These are phyloP conservation scores for Anhinga anhinga DNA, from an alignment of 2,113 vertebrate genomes.

Conservation along the genomic window DNA sequence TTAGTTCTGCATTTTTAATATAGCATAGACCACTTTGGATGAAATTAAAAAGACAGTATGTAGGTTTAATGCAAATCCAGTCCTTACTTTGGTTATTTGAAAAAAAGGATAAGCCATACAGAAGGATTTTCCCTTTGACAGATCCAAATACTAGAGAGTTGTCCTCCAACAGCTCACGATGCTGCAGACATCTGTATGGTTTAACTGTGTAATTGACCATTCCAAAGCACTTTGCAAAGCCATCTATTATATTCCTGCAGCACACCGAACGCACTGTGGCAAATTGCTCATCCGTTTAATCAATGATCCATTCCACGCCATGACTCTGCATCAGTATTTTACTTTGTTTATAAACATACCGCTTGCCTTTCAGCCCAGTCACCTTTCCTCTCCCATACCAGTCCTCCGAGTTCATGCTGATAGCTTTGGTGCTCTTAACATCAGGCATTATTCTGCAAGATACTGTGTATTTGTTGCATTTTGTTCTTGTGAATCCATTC, in stretches of 20 bases:
- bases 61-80: not conserved
- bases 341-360: not conserved
- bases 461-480: not conserved
- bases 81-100: not conserved
- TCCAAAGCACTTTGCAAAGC: conserved; percentile 13
- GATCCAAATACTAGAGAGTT: not conserved
- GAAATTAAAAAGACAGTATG: not conserved
- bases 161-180: not conserved
- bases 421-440: not conserved
- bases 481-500: not conserved
- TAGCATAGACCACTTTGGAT: not conserved
- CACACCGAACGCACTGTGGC: not conserved
- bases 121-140: not conserved
- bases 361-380: not conserved
- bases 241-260: not conserved
- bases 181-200: not conserved
- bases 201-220: not conserved
- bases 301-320: not conserved
- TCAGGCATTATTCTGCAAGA: not conserved
- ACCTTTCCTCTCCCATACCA: not conserved
- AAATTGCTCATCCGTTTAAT: not conserved
- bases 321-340: not conserved
- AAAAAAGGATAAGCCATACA: not conserved
- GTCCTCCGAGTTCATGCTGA: fast-evolving
- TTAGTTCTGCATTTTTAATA: not conserved